Evolutionary conservation across 2,888 invertebrate genomes (phyloP).

Genomic region (Pharmacophagus antenor): DNA sequence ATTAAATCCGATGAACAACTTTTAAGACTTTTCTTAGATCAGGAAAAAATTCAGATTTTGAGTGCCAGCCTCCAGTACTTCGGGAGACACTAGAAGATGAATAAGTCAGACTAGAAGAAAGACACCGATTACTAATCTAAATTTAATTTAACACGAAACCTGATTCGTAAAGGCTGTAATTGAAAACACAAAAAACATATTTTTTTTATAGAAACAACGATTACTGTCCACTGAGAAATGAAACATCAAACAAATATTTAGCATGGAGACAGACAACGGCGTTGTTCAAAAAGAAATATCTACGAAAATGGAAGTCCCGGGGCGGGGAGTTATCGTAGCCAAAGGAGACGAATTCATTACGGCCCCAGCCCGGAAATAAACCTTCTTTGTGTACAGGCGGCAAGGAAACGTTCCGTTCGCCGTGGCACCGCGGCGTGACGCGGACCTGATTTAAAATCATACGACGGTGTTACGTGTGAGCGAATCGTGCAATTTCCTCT

Average conservation of each 20-base stretch:
- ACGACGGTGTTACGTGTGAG: constrained; percentile 13
- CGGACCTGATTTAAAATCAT: constrained; percentile 28
- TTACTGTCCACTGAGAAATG: too few species aligned
- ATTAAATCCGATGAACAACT: too few species aligned
- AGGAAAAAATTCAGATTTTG: too few species aligned
- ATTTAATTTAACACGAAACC: too few species aligned
- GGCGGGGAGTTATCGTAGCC: background rate
- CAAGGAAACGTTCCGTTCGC: constrained; percentile 11
- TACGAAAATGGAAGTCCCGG: background rate
- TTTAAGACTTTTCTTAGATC: too few species aligned
- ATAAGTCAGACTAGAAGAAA: too few species aligned
- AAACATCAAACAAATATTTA: background rate
- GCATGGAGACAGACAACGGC: background rate
- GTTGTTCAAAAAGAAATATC: background rate
- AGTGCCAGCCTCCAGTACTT: too few species aligned
- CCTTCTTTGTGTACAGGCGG: background rate
- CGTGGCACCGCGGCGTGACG: constrained; percentile 4
- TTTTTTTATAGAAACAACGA: too few species aligned
- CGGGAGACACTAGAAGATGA: too few species aligned
- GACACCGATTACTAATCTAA: too few species aligned
- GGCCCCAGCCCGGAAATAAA: constrained; percentile 3
- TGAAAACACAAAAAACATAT: too few species aligned
- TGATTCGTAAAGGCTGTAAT: too few species aligned
- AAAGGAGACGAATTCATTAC: constrained; percentile 7
- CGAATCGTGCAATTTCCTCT: constrained; percentile 16